Percentiles rank a stretch among this genome's conserved stretches.
phyloP scores from a whole-genome alignment of 2,113 vertebrate species.

The Epinephelus moara region DNA sequence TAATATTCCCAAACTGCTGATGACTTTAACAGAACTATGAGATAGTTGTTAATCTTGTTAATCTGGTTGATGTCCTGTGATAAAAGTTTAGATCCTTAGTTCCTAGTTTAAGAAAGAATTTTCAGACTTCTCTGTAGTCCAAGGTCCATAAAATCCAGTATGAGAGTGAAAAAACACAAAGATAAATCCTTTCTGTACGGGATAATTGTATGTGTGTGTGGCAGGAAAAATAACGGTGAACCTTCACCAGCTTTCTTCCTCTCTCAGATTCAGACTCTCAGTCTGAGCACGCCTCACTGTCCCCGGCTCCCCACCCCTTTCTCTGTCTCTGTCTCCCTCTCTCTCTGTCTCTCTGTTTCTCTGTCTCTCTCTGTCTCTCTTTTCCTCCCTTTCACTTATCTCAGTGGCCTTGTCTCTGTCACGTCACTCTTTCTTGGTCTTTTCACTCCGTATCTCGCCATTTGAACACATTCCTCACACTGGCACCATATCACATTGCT shows the following conservation, averaged over 20 bases:
- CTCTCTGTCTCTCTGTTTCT: background rate
- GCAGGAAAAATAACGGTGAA: conserved; percentile 22
- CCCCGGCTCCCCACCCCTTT: conserved; percentile 13
- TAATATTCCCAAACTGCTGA: conserved; percentile 1
- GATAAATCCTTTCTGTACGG: background rate
- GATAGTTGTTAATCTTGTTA: background rate
- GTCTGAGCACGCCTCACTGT: conserved; percentile 30
- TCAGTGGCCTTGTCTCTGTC: conserved; percentile 17
- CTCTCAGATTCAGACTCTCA: conserved; percentile 32
- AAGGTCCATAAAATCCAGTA: conserved; percentile 27
- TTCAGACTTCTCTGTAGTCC: background rate
- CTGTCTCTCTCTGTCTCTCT: background rate
- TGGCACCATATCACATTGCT: conserved; percentile 56
- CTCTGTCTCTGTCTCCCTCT: conserved; percentile 2
- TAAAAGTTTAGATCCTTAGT: background rate
- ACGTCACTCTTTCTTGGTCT: background rate
- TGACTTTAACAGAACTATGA: background rate
- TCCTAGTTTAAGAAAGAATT: background rate
- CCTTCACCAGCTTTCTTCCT: conserved; percentile 44
- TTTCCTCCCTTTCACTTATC: conserved; percentile 13
- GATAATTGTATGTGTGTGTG: background rate
- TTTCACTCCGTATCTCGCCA: conserved; percentile 52
- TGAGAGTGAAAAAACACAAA: conserved; percentile 5
- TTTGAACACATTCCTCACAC: conserved; percentile 47
- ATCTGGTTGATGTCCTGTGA: background rate